Conservation (phyloP, 2,113 vertebrate genomes). For the Vulpes ferrilata region DNA sequence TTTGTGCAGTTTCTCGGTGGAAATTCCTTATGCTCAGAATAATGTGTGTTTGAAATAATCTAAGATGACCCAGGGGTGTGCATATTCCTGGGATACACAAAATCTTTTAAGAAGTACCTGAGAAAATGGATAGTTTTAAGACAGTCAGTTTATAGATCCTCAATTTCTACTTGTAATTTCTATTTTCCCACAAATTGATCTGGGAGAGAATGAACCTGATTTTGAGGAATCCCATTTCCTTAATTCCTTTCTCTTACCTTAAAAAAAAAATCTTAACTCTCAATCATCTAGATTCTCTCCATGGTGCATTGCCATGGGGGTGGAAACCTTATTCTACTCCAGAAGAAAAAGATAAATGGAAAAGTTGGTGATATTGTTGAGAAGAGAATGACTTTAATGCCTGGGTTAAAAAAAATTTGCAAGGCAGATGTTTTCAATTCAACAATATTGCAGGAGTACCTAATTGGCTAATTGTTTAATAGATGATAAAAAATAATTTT, state of each 20-base stretch:
- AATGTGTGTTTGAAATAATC: not conserved
- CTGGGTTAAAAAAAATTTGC: not conserved
- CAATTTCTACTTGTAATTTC: not conserved
- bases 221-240: not conserved
- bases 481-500: conserved; percentile 22
- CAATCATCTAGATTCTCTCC: not conserved
- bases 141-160: not conserved
- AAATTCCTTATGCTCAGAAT: not conserved
- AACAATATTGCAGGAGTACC: not conserved
- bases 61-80: not conserved
- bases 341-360: not conserved
- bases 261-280: not conserved
- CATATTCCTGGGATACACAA: not conserved
- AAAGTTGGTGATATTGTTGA: not conserved
- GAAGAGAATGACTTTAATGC: not conserved
- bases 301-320: too few species aligned
- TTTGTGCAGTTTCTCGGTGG: not conserved
- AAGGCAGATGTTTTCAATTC: not conserved
- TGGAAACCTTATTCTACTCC: not conserved
- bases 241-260: not conserved
- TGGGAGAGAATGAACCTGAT: not conserved
- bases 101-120: not conserved
- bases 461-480: not conserved
- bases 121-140: conserved; percentile 13
- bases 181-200: not conserved